Base-by-base conservation (phyloP, 2,113 vertebrate species). In the Patagioenas fasciata region DNA sequence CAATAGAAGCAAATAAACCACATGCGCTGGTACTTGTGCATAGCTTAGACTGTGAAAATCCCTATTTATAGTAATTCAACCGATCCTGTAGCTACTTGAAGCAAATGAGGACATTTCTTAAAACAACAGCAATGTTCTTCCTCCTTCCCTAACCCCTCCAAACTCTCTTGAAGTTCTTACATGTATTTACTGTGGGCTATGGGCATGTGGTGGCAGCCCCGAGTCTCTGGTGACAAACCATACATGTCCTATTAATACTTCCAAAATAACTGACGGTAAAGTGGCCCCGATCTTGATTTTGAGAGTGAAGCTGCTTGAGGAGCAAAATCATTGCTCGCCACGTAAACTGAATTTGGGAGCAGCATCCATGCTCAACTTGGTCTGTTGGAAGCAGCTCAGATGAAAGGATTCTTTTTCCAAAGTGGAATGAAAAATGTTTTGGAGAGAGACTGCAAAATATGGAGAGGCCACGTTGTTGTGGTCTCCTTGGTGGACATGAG, bases 161-260 rank as follows among this genome's bases (percentile, higher is more conserved):
- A 65, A 79, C 18, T 26, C 56, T 70, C 34, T 28, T 23, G 57
- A 78, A 34, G 50, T 56, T 84, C 25, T 34, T 32, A 13, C 5
- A 4, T 9, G 19, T 3, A 5, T 69, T 82, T 40, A 9, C n/a
- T 60, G 44, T 38, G 44, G 61, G 47, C 13, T 65, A 7, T 17
- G 38, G 0, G 1, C 20, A 3, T 24, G 25, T 0, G 2, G 36
- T 66, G 31, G 36, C 38, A 38, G 32, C 32, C 15, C 44, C 31
- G 14, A 19, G 36, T 32, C 70, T 60, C 53, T 67, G 47, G 20
- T 50, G 25, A 13, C n/a, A 40, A 34, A 19, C 10, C 40, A 34
- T 15, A 10, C 0, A 0, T 6, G 23, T 69, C 6, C 13, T n/a
- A 4, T 47, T 47, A 47, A 47, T 24, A 50, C 11, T 69, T 61